phyloP scores from a whole-genome alignment of 1,140 invertebrate genomes.

The Carposina sasakii region DNA sequence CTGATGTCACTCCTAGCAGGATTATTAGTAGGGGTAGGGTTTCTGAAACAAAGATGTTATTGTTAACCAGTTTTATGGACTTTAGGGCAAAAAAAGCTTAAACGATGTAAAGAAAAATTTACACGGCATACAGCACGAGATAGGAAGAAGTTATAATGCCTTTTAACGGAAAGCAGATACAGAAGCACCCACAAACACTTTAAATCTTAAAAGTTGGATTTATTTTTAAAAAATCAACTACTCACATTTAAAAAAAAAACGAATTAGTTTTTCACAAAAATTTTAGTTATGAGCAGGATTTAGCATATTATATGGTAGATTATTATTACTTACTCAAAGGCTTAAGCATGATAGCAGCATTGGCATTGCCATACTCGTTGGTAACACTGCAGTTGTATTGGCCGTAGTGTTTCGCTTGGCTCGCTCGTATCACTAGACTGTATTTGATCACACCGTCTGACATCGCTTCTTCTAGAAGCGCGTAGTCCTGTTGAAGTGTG shows the following conservation, averaged over 20 bases:
- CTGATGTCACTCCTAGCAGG: conserved; percentile 76
- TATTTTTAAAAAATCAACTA: not conserved
- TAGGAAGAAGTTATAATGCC: no score
- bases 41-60: conserved; percentile 63
- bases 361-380: conserved; percentile 91
- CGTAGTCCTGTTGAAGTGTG: conserved; percentile 80
- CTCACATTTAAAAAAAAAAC: not conserved
- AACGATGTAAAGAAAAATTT: not conserved
- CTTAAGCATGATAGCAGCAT: conserved; percentile 86
- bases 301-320: not conserved
- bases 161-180: no score
- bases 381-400: conserved; percentile 95
- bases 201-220: no score
- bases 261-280: not conserved
- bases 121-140: not conserved
- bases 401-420: conserved; percentile 89
- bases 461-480: conserved; percentile 75
- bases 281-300: not conserved
- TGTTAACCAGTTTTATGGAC: not conserved
- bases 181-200: no score
- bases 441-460: conserved; percentile 80
- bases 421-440: conserved; percentile 87
- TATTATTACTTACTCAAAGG: conserved; percentile 93
- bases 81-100: not conserved
- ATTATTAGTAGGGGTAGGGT: conserved; percentile 77